Conservation (phyloP, 2,797 vertebrate species). For the Gymnothorax reevesii region DNA sequence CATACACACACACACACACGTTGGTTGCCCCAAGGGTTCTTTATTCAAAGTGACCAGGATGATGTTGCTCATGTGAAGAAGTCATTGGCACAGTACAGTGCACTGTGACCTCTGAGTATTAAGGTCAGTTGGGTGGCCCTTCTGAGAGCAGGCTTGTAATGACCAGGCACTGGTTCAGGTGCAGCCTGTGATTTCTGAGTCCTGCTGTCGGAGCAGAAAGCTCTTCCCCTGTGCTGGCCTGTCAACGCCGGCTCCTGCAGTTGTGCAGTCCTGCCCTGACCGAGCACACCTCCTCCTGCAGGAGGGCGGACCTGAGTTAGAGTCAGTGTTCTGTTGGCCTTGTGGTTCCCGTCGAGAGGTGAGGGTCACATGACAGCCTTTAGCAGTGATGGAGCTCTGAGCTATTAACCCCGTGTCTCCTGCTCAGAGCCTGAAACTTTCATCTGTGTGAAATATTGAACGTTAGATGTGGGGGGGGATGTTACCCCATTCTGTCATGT, state of each 20-base stretch:
- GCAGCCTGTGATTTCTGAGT: background rate
- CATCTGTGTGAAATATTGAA: background rate
- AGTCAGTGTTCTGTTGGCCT: background rate
- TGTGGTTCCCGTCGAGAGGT: background rate
- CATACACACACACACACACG: conserved; percentile 69
- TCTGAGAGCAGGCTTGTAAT: background rate
- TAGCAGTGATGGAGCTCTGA: background rate
- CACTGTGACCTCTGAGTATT: background rate
- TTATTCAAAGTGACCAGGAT: conserved; percentile 59
- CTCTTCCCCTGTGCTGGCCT: background rate
- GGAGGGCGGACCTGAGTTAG: background rate
- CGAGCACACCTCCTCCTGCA: too few relatives aligned
- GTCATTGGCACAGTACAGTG: background rate
- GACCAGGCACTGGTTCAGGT: background rate
- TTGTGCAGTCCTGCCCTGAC: too few relatives aligned
- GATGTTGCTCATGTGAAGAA: background rate
- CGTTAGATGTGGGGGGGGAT: background rate
- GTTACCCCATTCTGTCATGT: background rate
- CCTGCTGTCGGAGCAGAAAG: background rate
- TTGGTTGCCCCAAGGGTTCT: conserved; percentile 54
- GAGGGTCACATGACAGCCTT: background rate
- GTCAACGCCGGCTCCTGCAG: background rate
- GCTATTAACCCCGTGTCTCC: background rate
- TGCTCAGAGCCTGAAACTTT: background rate
- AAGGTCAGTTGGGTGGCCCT: too few relatives aligned